phyloP scores from a whole-genome alignment of 2,113 vertebrate species.

The Macquaria australasica region DNA sequence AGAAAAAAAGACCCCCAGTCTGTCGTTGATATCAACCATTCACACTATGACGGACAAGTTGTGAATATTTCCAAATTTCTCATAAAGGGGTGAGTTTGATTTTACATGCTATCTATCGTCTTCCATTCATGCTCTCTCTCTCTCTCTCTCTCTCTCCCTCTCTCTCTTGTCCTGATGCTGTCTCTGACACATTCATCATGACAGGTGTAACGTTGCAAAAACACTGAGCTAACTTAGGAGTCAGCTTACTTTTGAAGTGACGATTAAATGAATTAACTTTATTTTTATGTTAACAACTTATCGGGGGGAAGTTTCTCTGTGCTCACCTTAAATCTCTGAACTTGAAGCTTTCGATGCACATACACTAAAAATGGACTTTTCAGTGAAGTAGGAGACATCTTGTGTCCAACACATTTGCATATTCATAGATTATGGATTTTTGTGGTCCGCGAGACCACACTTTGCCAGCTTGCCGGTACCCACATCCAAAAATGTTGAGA shows the following conservation, averaged over 20 bases:
- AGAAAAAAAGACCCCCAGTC: too few species aligned
- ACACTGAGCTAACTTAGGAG: not conserved
- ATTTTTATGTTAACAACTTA: not conserved
- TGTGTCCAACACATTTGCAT: not conserved
- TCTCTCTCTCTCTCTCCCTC: not conserved
- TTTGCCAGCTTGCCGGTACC: not conserved
- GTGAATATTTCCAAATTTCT: too few species aligned
- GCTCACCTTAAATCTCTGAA: not conserved
- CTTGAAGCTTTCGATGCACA: not conserved
- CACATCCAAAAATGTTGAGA: not conserved
- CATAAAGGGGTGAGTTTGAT: too few species aligned
- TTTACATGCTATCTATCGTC: too few species aligned
- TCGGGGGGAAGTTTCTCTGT: not conserved
- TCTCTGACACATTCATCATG: too few species aligned
- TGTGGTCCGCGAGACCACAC: too few species aligned
- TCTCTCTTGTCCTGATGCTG: not conserved
- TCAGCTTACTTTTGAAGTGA: not conserved
- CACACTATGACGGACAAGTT: too few species aligned
- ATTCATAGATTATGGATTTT: not conserved
- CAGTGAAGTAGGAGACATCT: not conserved
- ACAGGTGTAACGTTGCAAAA: not conserved
- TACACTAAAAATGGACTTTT: not conserved
- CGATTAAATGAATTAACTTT: not conserved
- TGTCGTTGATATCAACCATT: too few species aligned
- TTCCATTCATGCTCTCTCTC: too few species aligned